Evolutionary conservation across 2,797 vertebrate species (phyloP), one percentile per base, ranked within the genome.

Genomic region (Acomys russatus): DNA sequence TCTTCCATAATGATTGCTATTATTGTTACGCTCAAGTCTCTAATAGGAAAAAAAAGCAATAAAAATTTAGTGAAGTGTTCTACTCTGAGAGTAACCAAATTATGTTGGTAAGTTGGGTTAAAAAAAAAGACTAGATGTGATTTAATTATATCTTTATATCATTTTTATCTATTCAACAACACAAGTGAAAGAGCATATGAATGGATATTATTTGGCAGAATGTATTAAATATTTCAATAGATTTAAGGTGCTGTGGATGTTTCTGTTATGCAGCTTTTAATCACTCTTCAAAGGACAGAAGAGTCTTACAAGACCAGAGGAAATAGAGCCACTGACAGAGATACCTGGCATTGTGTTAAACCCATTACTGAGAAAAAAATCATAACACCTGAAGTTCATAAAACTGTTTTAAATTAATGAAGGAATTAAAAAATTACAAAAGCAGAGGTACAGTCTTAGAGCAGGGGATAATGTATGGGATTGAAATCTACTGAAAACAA

Each of bases 211-310:
- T 70, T 90, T 44, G 11, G 23, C 87, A 92, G 94, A 88, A 84
- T 3, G 83, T 56, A 89, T 77, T 95, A 49, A 94, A 1, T 70
- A 87, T 95, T 92, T 93, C 90, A 91, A 83, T 28, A 85, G 49
- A 4, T 63, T 51, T 96, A 33, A 68, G 6, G 35, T 92, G 79
- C 51, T 17, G n/a, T 73, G 61, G 84, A 91, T 92, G 28, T 22
- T 86, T 77, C 22, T n/a, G 94, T 70, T 94, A 28, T 80, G 76
- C 63, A 87, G 18, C 35, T 93, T 94, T 94, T 86, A 92, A 49
- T 84, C 22, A 25, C 11, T 22, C n/a, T 59, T 74, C 51, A 49
- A 86, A 70, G 17, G 4, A 22, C 23, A 4, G 28, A 14, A 64
- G 22, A 15, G 56, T 44, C 56, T 92, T 86, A 44, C 12, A 90